Conservation (phyloP, 2,797 vertebrate species). For the Prionace glauca region DNA sequence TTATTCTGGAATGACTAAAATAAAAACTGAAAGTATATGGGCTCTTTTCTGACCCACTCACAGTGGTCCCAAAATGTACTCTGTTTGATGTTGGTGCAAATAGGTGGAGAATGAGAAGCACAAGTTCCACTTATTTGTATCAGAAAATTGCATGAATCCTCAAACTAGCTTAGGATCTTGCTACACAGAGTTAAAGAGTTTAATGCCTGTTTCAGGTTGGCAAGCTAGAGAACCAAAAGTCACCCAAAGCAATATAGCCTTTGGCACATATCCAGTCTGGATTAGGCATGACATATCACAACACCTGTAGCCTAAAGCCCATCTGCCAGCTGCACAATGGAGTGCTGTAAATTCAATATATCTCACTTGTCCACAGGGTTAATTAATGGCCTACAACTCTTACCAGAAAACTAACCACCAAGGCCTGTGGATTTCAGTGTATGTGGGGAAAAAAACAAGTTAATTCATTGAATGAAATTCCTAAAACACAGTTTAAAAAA, state of each 20-base stretch:
- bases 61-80: not conserved
- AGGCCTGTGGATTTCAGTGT: not conserved
- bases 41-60: not conserved
- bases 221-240: not conserved
- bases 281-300: not conserved
- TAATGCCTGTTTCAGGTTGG: not conserved
- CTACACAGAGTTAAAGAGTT: not conserved
- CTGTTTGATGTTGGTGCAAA: not conserved
- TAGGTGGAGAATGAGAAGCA: not conserved
- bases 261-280: not conserved
- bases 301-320: not conserved
- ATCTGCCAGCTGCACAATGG: not conserved
- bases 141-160: not conserved
- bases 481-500: not conserved
- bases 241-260: not conserved
- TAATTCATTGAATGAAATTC: not conserved
- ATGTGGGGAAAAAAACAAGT: not conserved
- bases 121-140: not conserved
- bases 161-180: not conserved
- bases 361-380: not conserved
- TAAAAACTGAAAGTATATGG: not conserved
- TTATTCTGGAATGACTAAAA: not conserved
- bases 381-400: not conserved
- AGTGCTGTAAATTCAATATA: not conserved
- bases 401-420: not conserved